These are phyloP conservation scores for Danio aesculapii DNA, from an alignment of 2,797 vertebrate genomes.

Conservation along the genomic window DNA sequence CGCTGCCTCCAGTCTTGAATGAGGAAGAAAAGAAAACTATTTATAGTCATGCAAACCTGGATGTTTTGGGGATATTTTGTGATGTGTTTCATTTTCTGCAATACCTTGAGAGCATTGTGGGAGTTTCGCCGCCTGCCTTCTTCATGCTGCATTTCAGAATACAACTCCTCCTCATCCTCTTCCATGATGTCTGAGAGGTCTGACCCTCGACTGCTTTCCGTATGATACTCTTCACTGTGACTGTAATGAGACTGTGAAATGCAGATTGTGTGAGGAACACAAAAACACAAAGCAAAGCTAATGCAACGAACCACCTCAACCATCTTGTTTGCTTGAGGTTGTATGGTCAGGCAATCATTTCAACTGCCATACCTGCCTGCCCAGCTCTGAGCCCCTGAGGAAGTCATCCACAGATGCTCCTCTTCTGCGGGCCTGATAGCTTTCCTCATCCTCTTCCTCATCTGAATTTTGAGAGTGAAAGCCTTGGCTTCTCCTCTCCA, in stretches of 20 bases:
- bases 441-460: conserved; percentile 89
- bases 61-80: conserved; percentile 52
- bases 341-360: conserved; percentile 38
- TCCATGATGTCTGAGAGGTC: conserved; percentile 99
- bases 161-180: conserved; percentile 98
- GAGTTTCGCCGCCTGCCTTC: conserved; percentile 90
- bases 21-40: conserved; percentile 45
- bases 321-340: conserved; percentile 28
- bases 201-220: conserved; percentile 96
- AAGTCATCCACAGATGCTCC: conserved; percentile 95
- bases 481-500: conserved; percentile 84
- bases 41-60: conserved; percentile 58
- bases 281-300: conserved; percentile 1
- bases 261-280: conserved; percentile 24
- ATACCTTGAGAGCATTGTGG: conserved; percentile 91
- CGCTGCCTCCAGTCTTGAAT: conserved; percentile 55
- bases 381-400: conserved; percentile 92
- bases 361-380: conserved; percentile 86
- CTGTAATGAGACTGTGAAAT: conserved; percentile 87
- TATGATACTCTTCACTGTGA: conserved; percentile 94
- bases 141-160: conserved; percentile 96
- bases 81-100: conserved; percentile 48
- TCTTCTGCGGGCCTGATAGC: conserved; percentile 84
- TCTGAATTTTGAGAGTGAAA: conserved; percentile 89
- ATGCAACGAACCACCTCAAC: conserved; percentile 1